Evolutionary conservation across 1,140 invertebrate genomes (phyloP), one percentile per base, ranked within the genome.

Genomic region (Drosophila ananassae): DNA sequence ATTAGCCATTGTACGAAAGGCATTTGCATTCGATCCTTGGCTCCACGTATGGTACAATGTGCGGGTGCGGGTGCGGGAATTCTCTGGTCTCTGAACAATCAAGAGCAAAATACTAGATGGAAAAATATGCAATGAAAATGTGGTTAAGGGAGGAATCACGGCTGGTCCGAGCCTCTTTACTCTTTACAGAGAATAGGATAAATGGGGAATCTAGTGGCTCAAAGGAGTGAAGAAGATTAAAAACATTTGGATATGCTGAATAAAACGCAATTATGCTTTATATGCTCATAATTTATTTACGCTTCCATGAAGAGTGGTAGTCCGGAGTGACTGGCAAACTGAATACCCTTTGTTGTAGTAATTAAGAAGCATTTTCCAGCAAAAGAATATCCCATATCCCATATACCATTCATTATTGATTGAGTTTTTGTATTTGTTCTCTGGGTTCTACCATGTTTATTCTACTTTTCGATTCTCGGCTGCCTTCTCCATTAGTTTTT

Each of bases 401-500:
- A 17, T 17, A 17, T 17, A 48, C 17, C 4, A 37, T 48, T 32
- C 69, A 71, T 44, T 47, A 47, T 71, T 71, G 67, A 71, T 69
- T 37, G 44, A 22, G 13, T 56, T 32, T 46, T 73, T 39, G 50
- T 75, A 53, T 67, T 68, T 68, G 50, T 32, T 58, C 55, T 73
- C 56, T 51, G 22, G 52, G 51, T 48, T 21, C 50, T 34, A 32
- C 47, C 28, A 57, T 77, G 64, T 72, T 85, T 80, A 77, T 85
- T 67, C 67, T 34, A 54, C 41, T 57, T 60, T 13, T 44, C 41
- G 54, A 47, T 56, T 50, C 46, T 72, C 48, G 59, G 63, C 52
- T 50, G 81, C 56, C 62, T 74, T 81, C 78, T 82, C 82, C 85
- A 75, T 87, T 82, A 74, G 78, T 85, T 87, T 85, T 64, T 82